Base-by-base conservation (phyloP, 2,113 vertebrate genomes). In the Marcusenius ussheri region DNA sequence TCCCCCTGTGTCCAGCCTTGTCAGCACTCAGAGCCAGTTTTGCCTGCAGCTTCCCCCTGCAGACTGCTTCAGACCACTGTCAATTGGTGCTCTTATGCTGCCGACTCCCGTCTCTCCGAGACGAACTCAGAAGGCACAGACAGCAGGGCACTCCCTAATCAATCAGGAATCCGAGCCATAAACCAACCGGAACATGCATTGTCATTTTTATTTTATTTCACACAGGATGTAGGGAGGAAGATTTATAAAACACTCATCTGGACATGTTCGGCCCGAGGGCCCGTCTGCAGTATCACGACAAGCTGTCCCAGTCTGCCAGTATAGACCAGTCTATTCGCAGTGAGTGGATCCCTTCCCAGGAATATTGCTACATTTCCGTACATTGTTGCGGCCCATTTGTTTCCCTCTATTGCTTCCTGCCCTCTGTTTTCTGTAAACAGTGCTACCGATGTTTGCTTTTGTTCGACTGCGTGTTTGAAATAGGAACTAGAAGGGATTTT, bases 401-500 rank as follows among this genome's bases (percentile, higher is more conserved):
- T 92, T 92, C 70, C 56, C 91, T 83, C 83, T 62, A 56, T 93
- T 92, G 90, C 92, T 94, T 94, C 91, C 93, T 88, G 86, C 90
- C 92, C 90, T 92, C 31, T 90, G 89, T 93, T 92, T 89, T 93
- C 45, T 46, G 90, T 92, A 91, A 94, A 91, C 91, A 91, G 21
- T 91, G 56, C 92, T 88, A 93, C 93, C 91, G 90, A 89, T 87
- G 91, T 94, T 94, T 94, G 92, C 91, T 92, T 93, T 85, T 91
- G 89, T 91, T 91, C 86, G 90, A 92, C 88, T 93, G 91, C 93
- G 49, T 93, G 91, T 93, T 93, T 92, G 91, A 94, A 94, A 93
- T 83, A 93, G 91, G 93, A 94, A 94, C 93, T 95, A 94, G 94
- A 95, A n/a, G 45, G 89, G 91, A 91, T 90, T 92, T 92, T 89